Conservation (phyloP, 1,140 invertebrate species). For the Neodiprion virginianus region DNA sequence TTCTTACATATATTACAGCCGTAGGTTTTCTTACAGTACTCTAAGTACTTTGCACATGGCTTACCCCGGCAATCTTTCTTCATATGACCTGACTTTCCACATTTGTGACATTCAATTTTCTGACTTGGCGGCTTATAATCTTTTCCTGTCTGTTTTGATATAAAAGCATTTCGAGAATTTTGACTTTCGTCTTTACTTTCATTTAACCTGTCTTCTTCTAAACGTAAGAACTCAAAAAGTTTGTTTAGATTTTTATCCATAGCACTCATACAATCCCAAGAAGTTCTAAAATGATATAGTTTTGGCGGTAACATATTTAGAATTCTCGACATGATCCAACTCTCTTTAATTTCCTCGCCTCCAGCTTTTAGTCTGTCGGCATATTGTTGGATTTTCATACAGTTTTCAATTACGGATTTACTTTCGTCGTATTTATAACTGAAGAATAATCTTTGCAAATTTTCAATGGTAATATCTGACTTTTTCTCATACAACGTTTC, state of each 20-base stretch:
- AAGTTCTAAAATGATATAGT: constrained; percentile 31
- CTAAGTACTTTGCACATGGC: constrained; percentile 32
- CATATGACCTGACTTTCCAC: constrained; percentile 28
- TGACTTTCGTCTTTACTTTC: constrained; percentile 10
- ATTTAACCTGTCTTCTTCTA: constrained; percentile 31
- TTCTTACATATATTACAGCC: constrained; percentile 28
- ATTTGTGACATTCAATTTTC: constrained; percentile 30
- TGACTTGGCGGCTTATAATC: not conserved
- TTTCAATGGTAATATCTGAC: constrained; percentile 26
- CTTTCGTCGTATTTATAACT: constrained; percentile 29
- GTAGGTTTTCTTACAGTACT: constrained; percentile 35
- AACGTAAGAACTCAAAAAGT: constrained; percentile 27
- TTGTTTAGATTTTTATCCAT: constrained; percentile 24
- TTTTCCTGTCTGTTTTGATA: constrained; percentile 1
- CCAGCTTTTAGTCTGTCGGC: constrained; percentile 25
- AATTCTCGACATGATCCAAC: constrained; percentile 32
- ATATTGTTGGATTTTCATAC: constrained; percentile 25
- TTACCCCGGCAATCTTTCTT: constrained; percentile 33
- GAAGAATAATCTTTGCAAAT: constrained; percentile 33
- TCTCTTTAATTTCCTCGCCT: constrained; percentile 31
- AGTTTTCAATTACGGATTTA: constrained; percentile 33
- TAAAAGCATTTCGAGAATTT: not conserved
- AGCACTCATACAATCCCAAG: constrained; percentile 30
- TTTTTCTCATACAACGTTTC: constrained; percentile 31
- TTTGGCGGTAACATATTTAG: constrained; percentile 29